These are phyloP conservation scores for Caiman crocodilus DNA, from an alignment of 2,797 vertebrate genomes.

Conservation along the genomic window DNA sequence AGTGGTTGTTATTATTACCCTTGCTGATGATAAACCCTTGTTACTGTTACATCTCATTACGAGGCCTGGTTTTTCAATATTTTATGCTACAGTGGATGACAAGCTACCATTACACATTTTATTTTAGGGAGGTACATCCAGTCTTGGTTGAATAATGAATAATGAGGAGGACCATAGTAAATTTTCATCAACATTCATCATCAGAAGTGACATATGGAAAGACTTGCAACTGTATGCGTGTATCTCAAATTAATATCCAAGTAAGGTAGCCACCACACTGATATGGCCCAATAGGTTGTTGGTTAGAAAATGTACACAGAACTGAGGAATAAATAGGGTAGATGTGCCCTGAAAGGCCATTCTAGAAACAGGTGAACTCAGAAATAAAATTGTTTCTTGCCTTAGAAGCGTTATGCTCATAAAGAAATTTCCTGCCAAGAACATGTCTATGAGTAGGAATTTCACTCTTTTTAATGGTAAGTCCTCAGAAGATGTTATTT, in stretches of 20 bases:
- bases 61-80: neutral
- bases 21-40: conserved; percentile 7
- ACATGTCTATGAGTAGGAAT: neutral
- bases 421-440: neutral
- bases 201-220: neutral
- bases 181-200: neutral
- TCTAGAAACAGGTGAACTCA: neutral
- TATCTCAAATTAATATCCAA: neutral
- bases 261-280: neutral
- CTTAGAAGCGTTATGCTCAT: neutral
- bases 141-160: neutral
- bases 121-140: neutral
- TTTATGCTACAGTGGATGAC: neutral
- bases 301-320: neutral
- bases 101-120: accelerated
- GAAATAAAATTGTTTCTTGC: neutral
- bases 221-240: neutral
- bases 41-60: neutral
- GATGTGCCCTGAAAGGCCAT: neutral
- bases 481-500: too few relatives aligned
- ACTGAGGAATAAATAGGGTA: neutral
- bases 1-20: neutral
- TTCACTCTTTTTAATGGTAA: too few relatives aligned
- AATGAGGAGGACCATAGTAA: neutral
- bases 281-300: neutral